Percentiles rank a stretch among this genome's conserved stretches.
These are phyloP conservation scores for Bilobella aurantiaca DNA, from an alignment of 1,140 invertebrate species.

Conservation along the genomic window DNA sequence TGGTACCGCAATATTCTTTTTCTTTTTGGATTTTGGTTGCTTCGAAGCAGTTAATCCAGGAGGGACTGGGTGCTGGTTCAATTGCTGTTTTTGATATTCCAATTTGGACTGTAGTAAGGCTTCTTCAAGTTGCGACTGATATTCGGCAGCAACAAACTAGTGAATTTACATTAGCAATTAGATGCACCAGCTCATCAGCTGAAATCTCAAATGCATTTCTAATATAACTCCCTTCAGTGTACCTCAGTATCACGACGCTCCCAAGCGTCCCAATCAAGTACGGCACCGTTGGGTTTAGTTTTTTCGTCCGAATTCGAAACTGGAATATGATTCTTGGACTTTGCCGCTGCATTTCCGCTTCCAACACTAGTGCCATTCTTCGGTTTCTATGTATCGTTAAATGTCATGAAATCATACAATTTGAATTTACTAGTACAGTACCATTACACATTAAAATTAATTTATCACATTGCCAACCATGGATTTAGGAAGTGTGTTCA, in stretches of 20 bases:
- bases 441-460: no score
- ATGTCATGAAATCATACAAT: no score
- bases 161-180: conserved; percentile 29
- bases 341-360: background rate
- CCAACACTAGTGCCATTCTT: no score
- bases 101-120: conserved; percentile 56
- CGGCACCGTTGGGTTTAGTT: background rate
- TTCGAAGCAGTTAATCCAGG: conserved; percentile 39
- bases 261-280: conserved; percentile 15
- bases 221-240: background rate
- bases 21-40: conserved; percentile 45
- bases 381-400: no score
- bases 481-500: no score
- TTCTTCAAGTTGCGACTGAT: conserved; percentile 54
- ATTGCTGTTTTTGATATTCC: conserved; percentile 47
- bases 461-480: no score
- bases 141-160: conserved; percentile 52
- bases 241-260: conserved; percentile 18
- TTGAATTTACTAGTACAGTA: no score
- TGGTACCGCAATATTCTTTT: background rate
- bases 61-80: conserved; percentile 46
- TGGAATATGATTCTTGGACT: background rate
- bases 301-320: background rate
- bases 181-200: background rate
- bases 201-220: background rate